These are phyloP conservation scores for Sciurus vulgaris DNA, from an alignment of 2,797 vertebrate species.

Conservation along the genomic window DNA sequence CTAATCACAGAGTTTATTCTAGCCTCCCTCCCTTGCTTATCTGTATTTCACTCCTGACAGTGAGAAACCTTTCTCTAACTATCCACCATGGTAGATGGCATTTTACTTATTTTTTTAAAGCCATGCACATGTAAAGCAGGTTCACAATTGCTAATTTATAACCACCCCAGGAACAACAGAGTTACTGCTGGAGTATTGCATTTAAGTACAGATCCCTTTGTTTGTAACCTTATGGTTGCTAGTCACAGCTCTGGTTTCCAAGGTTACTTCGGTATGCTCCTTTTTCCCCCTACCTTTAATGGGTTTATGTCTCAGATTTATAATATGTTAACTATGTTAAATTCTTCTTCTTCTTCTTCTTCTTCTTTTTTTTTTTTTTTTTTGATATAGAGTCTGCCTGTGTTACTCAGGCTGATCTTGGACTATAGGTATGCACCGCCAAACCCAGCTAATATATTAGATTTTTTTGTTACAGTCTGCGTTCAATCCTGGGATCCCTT, in stretches of 20 bases:
- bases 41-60: not conserved
- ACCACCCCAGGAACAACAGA: not conserved
- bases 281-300: not conserved
- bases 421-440: not conserved
- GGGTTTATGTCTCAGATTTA: slow-evolving; percentile 34
- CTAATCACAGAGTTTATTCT: not conserved
- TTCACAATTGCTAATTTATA: slow-evolving; percentile 20
- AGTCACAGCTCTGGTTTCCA: not conserved
- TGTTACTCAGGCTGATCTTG: not conserved
- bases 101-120: not conserved
- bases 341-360: not conserved
- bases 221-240: not conserved
- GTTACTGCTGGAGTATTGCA: not conserved
- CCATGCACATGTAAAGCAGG: not conserved
- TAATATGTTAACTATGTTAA: not conserved
- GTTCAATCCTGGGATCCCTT: not conserved
- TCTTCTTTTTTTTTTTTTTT: not conserved
- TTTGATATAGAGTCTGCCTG: not conserved
- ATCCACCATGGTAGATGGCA: not conserved
- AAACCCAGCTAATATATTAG: not conserved
- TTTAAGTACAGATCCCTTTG: not conserved
- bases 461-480: not conserved
- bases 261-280: not conserved
- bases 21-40: not conserved
- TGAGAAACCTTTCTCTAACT: not conserved